phyloP scores from a whole-genome alignment of 2,113 vertebrate species.

The Protobothrops mucrosquamatus region DNA sequence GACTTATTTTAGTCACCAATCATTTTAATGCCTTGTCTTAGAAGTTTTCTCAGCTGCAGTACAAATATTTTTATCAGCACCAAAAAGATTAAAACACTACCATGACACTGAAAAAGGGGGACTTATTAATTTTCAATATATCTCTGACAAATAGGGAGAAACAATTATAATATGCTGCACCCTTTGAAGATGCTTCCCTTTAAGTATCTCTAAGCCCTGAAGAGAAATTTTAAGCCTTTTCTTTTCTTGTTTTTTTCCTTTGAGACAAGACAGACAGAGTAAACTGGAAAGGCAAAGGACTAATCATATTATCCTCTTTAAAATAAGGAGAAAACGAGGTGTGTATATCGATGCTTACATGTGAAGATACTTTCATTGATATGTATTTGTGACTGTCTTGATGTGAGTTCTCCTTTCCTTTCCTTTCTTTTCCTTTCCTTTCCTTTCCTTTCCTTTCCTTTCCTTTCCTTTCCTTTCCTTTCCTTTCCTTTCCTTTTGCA shows the following conservation, averaged over 20 bases:
- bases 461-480: not conserved
- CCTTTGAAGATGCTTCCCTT: slow-evolving; percentile 60
- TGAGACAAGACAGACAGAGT: slow-evolving; percentile 50
- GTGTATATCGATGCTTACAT: not conserved
- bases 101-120: slow-evolving; percentile 24
- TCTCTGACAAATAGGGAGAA: slow-evolving; percentile 56
- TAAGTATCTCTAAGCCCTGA: slow-evolving; percentile 55
- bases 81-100: slow-evolving; percentile 48
- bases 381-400: not conserved
- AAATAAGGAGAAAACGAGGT: slow-evolving; percentile 9
- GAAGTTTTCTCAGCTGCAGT: slow-evolving; percentile 39
- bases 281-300: slow-evolving; percentile 55
- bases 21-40: not conserved
- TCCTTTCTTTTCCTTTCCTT: not conserved
- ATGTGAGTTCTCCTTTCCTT: slow-evolving; percentile 20
- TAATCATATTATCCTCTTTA: slow-evolving; percentile 49
- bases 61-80: slow-evolving; percentile 25
- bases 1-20: not conserved
- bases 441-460: not conserved
- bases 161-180: slow-evolving; percentile 55
- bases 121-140: slow-evolving; percentile 57
- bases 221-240: slow-evolving; percentile 60
- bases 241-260: slow-evolving; percentile 57
- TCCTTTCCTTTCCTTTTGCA: not conserved
- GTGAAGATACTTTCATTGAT: not conserved